Conservation (phyloP, 2,888 invertebrate genomes). For the Rhagonycha lutea region DNA sequence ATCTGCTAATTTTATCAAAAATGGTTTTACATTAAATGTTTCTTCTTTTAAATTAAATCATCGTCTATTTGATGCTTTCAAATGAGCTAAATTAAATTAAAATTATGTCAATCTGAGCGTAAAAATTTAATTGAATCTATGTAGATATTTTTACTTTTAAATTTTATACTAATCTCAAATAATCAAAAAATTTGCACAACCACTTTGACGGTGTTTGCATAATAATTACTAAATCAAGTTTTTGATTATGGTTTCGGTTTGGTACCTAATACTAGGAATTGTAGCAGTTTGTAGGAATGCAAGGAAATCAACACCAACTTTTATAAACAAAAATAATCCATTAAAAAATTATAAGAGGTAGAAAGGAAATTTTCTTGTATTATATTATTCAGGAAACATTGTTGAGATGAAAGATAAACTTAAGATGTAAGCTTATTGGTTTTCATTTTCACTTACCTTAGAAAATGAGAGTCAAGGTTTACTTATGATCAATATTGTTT, state of each 20-base stretch:
- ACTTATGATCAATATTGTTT: neutral
- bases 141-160: too few species aligned
- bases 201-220: too few species aligned
- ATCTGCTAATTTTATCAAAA: neutral
- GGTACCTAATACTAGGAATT: too few species aligned
- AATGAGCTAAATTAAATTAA: neutral
- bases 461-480: neutral
- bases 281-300: too few species aligned
- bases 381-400: neutral
- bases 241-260: too few species aligned
- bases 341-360: neutral
- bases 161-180: too few species aligned
- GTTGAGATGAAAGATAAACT: neutral
- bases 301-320: too few species aligned
- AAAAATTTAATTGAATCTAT: neutral
- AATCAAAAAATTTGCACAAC: too few species aligned
- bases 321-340: too few species aligned
- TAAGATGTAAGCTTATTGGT: neutral
- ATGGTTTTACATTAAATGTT: neutral
- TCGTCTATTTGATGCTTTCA: neutral
- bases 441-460: neutral
- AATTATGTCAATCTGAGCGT: neutral
- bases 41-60: neutral
- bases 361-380: neutral
- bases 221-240: too few species aligned